phyloP scores from a whole-genome alignment of 2,888 invertebrate genomes.

The Himalopsyche japonica region DNA sequence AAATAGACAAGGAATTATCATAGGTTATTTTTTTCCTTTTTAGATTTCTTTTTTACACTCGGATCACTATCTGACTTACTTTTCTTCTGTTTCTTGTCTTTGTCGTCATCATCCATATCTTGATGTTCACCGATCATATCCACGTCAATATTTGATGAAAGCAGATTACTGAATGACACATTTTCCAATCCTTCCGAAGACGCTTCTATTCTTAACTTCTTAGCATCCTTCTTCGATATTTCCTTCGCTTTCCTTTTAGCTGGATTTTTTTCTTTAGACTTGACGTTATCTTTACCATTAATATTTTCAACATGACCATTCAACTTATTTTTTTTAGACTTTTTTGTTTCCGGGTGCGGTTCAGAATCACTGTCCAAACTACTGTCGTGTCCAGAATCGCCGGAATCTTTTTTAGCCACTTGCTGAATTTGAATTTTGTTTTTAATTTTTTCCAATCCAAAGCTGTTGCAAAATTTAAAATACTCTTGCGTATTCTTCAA shows the following conservation, averaged over 20 bases:
- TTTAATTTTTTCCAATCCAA: slow-evolving; percentile 49
- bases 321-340: slow-evolving; percentile 11
- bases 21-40: slow-evolving; percentile 22
- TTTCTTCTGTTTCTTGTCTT: slow-evolving; percentile 42
- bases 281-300: slow-evolving; percentile 20
- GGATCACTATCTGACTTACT: slow-evolving; percentile 44
- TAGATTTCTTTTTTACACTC: slow-evolving; percentile 21
- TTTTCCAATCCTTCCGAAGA: slow-evolving; percentile 53
- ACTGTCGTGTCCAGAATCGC: slow-evolving; percentile 36
- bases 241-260: slow-evolving; percentile 41
- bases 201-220: slow-evolving; percentile 50
- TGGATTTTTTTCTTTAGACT: slow-evolving; percentile 18
- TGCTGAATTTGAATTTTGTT: slow-evolving; percentile 44
- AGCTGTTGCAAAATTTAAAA: slow-evolving; percentile 51
- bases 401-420: slow-evolving; percentile 29
- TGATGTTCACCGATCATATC: slow-evolving; percentile 40
- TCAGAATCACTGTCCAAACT: slow-evolving; percentile 42
- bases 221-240: slow-evolving; percentile 55
- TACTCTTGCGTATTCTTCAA: slow-evolving; percentile 53
- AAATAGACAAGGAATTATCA: background rate
- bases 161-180: slow-evolving; percentile 46
- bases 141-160: slow-evolving; percentile 33
- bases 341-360: slow-evolving; percentile 40
- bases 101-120: slow-evolving; percentile 42
- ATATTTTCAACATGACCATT: background rate